Conservation (phyloP, 2,888 invertebrate genomes). For the Cyclophora punctaria region DNA sequence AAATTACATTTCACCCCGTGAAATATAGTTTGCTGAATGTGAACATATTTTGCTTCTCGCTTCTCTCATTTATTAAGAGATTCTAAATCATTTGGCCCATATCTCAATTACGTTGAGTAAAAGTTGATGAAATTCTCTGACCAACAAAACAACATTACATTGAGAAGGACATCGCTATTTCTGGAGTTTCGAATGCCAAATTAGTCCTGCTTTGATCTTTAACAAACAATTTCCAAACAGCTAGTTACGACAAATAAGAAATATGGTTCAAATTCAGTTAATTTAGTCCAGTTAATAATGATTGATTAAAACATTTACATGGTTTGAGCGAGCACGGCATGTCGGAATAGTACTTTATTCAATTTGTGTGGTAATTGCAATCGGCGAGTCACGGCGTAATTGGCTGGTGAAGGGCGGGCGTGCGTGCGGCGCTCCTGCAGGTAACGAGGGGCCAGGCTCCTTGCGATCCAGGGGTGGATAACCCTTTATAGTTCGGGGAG, state of each 20-base stretch:
- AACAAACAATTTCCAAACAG: too few species aligned
- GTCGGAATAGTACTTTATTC: constrained; percentile 7
- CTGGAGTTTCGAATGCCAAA: too few species aligned
- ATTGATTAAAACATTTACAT: not conserved
- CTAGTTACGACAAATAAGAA: too few species aligned
- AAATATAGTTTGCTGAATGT: too few species aligned
- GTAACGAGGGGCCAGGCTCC: constrained; percentile 17
- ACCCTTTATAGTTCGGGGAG: constrained; percentile 16
- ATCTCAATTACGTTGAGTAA: too few species aligned
- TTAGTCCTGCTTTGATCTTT: too few species aligned
- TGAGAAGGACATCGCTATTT: too few species aligned
- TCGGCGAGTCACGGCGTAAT: constrained; percentile 19
- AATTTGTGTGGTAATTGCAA: constrained; percentile 21
- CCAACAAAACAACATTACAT: too few species aligned
- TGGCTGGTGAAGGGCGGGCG: constrained; percentile 12
- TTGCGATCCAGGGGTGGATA: constrained; percentile 9
- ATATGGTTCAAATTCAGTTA: not conserved
- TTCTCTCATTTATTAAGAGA: not conserved
- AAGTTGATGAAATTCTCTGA: too few species aligned
- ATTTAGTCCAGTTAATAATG: not conserved
- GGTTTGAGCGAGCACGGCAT: not conserved
- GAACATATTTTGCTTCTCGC: constrained; percentile 6
- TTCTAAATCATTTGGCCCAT: too few species aligned
- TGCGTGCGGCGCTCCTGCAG: constrained; percentile 22
- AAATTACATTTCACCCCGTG: too few species aligned